A percentile compares a stretch with the other conserved stretches of the same genome.
Evolutionary conservation across 2,888 invertebrate genomes (phyloP).

Genomic region (Brachycybe producta): DNA sequence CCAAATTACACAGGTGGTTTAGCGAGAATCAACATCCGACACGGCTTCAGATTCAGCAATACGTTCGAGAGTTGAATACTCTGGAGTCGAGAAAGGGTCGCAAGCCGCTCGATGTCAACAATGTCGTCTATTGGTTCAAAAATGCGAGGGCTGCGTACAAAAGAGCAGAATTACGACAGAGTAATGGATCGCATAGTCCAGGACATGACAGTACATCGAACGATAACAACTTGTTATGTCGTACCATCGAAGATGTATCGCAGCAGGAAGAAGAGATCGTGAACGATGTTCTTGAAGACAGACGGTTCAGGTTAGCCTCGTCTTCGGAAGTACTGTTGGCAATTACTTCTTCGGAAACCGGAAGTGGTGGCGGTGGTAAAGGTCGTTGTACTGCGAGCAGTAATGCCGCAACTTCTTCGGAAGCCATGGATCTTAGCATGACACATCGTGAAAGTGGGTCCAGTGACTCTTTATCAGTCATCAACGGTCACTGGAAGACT

Average conservation of each 20-base stretch:
- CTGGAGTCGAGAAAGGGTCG: constrained; percentile 82
- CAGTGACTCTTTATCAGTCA: constrained; percentile 33
- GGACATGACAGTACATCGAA: constrained; percentile 18
- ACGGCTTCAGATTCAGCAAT: constrained; percentile 78
- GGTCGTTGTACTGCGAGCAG: neutral
- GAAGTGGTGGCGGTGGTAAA: neutral
- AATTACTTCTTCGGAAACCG: too few relatives aligned
- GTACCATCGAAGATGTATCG: neutral
- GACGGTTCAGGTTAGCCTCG: too few relatives aligned
- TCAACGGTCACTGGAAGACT: constrained; percentile 35
- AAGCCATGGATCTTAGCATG: constrained; percentile 12
- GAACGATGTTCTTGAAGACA: neutral
- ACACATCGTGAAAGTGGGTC: constrained; percentile 20
- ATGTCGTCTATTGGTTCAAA: constrained; percentile 54
- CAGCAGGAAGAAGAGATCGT: constrained; percentile 12
- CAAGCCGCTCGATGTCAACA: constrained; percentile 73
- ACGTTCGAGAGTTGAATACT: constrained; percentile 83
- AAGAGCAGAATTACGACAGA: constrained; percentile 54
- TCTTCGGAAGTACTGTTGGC: too few relatives aligned
- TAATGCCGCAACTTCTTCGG: neutral
- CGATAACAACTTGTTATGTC: constrained; percentile 11
- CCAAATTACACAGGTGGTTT: constrained; percentile 94
- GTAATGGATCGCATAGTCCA: constrained; percentile 16
- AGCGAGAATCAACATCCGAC: constrained; percentile 94
- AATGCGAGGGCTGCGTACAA: constrained; percentile 93